Evolutionary conservation across 2,888 invertebrate genomes (phyloP), one percentile per base, ranked within the genome.

Genomic region (Ochlodes sylvanus): DNA sequence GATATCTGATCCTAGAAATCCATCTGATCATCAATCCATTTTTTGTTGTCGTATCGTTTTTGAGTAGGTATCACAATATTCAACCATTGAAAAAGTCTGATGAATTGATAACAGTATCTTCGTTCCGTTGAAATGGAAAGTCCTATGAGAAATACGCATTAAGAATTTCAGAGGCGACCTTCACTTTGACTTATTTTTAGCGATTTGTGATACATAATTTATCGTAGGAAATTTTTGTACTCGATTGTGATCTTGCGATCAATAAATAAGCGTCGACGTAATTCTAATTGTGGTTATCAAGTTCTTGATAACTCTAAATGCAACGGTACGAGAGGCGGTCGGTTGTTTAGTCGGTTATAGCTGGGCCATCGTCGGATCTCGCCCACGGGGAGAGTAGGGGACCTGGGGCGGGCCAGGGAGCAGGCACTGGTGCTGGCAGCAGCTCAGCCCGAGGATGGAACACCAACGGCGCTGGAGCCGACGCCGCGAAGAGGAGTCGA

Each of bases 341-440:
- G 50, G 15, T 50, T 34, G 41, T 41, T 34, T 65, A 92, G 72
- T 92, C 88, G 2, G 90, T 82, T 27, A 92, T 89, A 3, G 85
- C 81, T 1, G 88, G 88, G 4, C 90, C 92, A 71, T 90, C 86
- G 77, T 92, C 92, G 19, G 92, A 92, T 75, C 92, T 82, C 12
- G 75, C 92, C 92, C 92, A 93, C 1, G 92, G 92, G 0, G 92
- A 90, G 2, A 91, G 78, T 0, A 87, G 81, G 0, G 92, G 92
- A 1, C 86, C 92, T 7, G 90, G 83, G 0, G 89, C 88, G 0
- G 90, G 87, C 92, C 91, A 92, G 14, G 90, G 87, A 0, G 89
- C 86, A 1, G 90, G 84, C 1, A 89, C 79, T 0, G 92, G 90
- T 0, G 89, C 88, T 0, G 92, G 91, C 17, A 92, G 80, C 14